These are phyloP conservation scores for Aphodius granarius DNA, from an alignment of 2,888 invertebrate genomes.

Conservation along the genomic window DNA sequence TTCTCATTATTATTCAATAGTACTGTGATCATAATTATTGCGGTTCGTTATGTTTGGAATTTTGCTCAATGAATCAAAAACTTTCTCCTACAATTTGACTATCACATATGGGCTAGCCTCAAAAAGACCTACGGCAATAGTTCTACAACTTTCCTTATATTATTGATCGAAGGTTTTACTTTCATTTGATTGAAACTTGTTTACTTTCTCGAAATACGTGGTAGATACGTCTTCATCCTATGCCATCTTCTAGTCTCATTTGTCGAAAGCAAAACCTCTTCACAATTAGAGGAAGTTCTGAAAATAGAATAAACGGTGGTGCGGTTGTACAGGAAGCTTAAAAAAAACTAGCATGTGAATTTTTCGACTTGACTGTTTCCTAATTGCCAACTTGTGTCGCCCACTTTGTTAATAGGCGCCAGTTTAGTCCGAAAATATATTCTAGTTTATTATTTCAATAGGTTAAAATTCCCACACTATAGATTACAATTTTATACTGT, in stretches of 20 bases:
- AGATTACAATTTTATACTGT: neutral
- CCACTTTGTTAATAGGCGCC: neutral
- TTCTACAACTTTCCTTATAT: neutral
- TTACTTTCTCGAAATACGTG: neutral
- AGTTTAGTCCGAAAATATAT: neutral
- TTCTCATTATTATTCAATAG: too few relatives aligned
- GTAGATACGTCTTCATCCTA: too few relatives aligned
- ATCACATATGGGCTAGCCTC: neutral
- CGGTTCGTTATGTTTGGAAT: too few relatives aligned
- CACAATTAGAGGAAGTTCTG: neutral
- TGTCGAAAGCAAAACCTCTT: neutral
- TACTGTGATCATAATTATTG: too few relatives aligned
- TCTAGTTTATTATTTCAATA: neutral
- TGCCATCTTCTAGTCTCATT: neutral
- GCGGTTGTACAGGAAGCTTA: neutral
- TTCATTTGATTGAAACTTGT: neutral
- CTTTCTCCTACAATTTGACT: neutral
- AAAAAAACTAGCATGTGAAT: neutral
- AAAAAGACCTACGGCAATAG: neutral
- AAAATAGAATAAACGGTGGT: neutral
- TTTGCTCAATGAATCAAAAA: too few relatives aligned
- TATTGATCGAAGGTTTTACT: neutral
- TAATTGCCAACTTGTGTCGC: neutral
- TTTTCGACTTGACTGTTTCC: neutral
- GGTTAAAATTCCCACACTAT: neutral